These are phyloP conservation scores for Astur gentilis DNA, from an alignment of 2,113 vertebrate species.

Conservation along the genomic window DNA sequence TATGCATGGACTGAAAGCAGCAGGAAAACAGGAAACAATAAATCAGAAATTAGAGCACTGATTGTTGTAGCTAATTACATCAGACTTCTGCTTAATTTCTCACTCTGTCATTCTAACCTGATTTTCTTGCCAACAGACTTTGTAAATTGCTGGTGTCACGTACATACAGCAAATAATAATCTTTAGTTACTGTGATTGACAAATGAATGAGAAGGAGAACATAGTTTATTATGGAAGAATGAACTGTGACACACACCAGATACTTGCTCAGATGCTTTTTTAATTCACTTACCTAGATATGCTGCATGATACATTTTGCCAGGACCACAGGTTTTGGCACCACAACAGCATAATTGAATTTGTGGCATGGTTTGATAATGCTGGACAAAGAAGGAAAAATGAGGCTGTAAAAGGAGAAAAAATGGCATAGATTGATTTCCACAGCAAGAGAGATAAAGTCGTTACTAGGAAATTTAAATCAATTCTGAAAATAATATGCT, in stretches of 20 bases:
- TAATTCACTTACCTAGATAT: constrained; percentile 85
- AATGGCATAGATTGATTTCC: constrained; percentile 31
- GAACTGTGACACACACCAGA: constrained; percentile 85
- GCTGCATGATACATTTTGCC: constrained; percentile 73
- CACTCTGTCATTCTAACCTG: constrained; percentile 85
- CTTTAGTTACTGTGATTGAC: constrained; percentile 79
- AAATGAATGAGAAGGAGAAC: constrained; percentile 77
- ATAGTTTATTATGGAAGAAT: constrained; percentile 77
- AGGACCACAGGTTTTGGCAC: constrained; percentile 74
- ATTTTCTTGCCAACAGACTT: constrained; percentile 86
- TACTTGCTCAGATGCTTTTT: constrained; percentile 79
- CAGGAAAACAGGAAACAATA: constrained; percentile 93
- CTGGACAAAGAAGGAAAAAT: constrained; percentile 54
- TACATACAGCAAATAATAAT: constrained; percentile 80
- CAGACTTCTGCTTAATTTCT: constrained; percentile 88
- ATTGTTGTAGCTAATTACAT: constrained; percentile 92
- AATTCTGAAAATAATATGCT: constrained; percentile 57
- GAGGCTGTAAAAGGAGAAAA: constrained; percentile 19
- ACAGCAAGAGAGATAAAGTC: constrained; percentile 43
- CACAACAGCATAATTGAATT: constrained; percentile 73
- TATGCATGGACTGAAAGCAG: constrained; percentile 76
- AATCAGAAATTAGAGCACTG: constrained; percentile 90
- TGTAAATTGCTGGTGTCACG: constrained; percentile 83
- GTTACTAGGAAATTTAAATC: constrained; percentile 48
- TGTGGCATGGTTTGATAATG: constrained; percentile 74